Evolutionary conservation across 2,797 vertebrate genomes (phyloP), one percentile per base, ranked within the genome.

Genomic region (Sphenopsis melanotis): DNA sequence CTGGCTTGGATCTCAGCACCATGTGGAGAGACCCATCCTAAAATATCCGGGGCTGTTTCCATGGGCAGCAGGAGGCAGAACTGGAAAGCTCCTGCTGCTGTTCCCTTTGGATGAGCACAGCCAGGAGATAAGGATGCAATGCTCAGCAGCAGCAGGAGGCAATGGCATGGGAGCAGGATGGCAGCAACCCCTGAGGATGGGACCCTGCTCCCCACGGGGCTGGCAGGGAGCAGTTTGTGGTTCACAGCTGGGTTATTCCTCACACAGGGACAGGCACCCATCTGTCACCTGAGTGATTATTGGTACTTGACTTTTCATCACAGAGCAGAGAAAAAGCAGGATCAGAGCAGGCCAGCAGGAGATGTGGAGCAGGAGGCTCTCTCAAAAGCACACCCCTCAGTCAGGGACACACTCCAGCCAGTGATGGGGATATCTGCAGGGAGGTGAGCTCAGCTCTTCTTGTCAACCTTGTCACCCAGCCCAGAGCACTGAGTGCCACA

Each of bases 41-140:
- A 87, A 90, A 75, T n/a, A 90, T 16, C 61, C 24, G 1, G 3
- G 39, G 47, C 59, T 34, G 37, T 15, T 74, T 84, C 77, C 64
- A 29, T 0, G 15, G 69, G 17, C 90, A 82, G 81, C 47, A 18
- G 88, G 83, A 50, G 49, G 66, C 59, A 22, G 88, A 36, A 34
- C 21, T 30, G 29, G 26, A 34, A 71, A 0, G 60, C 61, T 91
- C 63, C 81, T 0, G 0, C 36, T 55, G 72, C 14, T 50, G 44
- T 19, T 60, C 50, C 87, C 85, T 59, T 7, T 16, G 83, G 83
- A 53, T 70, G 4, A 89, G 94, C 95, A 90, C 94, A 93, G 94
- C 74, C 89, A 74, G 91, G 47, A 90, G 87, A 24, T 7, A 80
- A 68, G 0, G 37, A 87, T 23, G 52, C 50, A 17, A 5, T n/a